phyloP scores from a whole-genome alignment of 2,888 invertebrate genomes.

The Eupeodes luniger region DNA sequence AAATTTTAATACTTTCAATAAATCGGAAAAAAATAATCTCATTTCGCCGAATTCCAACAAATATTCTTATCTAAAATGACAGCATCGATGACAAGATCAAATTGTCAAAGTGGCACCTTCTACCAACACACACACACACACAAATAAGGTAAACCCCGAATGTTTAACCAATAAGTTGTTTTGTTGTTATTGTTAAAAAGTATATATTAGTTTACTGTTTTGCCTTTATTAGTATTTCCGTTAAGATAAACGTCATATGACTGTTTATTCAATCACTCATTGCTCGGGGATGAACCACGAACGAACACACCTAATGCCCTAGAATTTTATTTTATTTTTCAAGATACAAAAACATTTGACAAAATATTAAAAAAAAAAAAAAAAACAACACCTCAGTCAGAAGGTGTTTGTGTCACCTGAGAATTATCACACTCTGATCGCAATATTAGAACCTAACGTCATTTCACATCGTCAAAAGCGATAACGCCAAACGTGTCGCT shows the following conservation, averaged over 20 bases:
- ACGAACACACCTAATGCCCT: conserved; percentile 57
- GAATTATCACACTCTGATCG: conserved; percentile 69
- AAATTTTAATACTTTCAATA: conserved; percentile 4
- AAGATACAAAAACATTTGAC: conserved; percentile 6
- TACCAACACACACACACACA: neutral
- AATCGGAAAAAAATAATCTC: conserved; percentile 28
- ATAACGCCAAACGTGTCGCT: conserved; percentile 49
- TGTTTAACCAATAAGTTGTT: neutral
- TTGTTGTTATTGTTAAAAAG: neutral
- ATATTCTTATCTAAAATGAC: conserved; percentile 63
- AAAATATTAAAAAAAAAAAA: conserved; percentile 1
- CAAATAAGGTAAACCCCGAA: conserved; percentile 41
- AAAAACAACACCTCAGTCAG: conserved; percentile 2
- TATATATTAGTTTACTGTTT: conserved; percentile 49
- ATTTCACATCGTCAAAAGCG: conserved; percentile 42
- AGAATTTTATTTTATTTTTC: neutral
- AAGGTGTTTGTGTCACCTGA: conserved; percentile 67
- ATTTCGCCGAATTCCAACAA: conserved; percentile 44
- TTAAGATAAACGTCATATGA: conserved; percentile 65
- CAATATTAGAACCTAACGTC: conserved; percentile 44
- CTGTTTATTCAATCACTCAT: conserved; percentile 68
- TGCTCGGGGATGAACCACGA: conserved; percentile 55
- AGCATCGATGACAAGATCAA: conserved; percentile 70
- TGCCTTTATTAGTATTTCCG: conserved; percentile 70
- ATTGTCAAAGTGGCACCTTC: conserved; percentile 43